phyloP scores from a whole-genome alignment of 2,113 vertebrate genomes.

The Columbina picui region DNA sequence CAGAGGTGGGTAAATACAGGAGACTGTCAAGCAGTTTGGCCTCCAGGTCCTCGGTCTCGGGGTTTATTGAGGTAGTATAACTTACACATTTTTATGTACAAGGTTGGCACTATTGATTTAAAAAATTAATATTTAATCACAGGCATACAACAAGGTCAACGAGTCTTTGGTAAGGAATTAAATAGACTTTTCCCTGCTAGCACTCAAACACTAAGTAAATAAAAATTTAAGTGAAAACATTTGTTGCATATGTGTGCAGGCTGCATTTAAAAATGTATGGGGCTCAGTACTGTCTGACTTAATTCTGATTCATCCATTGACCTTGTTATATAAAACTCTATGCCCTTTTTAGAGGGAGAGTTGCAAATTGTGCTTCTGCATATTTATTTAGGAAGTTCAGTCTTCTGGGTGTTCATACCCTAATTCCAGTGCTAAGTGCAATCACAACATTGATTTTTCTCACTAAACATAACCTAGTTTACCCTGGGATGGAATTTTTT shows the following conservation, averaged over 20 bases:
- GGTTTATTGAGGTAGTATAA: slow-evolving; percentile 11
- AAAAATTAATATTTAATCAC: slow-evolving; percentile 52
- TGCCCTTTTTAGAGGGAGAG: slow-evolving; percentile 37
- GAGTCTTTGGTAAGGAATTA: background rate
- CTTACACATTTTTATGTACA: background rate
- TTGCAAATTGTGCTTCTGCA: slow-evolving; percentile 42
- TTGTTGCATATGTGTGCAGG: background rate
- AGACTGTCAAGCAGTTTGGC: background rate
- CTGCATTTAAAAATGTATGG: slow-evolving; percentile 25
- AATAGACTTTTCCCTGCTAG: slow-evolving; percentile 16
- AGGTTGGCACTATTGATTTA: slow-evolving; percentile 32
- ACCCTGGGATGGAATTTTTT: background rate
- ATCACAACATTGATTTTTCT: slow-evolving; percentile 68
- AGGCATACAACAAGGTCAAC: background rate
- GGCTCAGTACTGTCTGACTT: background rate
- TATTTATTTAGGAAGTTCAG: slow-evolving; percentile 68
- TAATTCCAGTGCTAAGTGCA: slow-evolving; percentile 60
- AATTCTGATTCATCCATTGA: slow-evolving; percentile 46
- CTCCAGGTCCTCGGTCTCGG: background rate
- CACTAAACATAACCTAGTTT: slow-evolving; percentile 66
- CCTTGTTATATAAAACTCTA: slow-evolving; percentile 66
- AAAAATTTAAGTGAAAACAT: slow-evolving; percentile 5
- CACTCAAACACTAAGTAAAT: background rate
- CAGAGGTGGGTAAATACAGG: background rate
- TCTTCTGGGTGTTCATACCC: slow-evolving; percentile 49